phyloP scores from a whole-genome alignment of 2,113 vertebrate genomes.

The Calonectris borealis region DNA sequence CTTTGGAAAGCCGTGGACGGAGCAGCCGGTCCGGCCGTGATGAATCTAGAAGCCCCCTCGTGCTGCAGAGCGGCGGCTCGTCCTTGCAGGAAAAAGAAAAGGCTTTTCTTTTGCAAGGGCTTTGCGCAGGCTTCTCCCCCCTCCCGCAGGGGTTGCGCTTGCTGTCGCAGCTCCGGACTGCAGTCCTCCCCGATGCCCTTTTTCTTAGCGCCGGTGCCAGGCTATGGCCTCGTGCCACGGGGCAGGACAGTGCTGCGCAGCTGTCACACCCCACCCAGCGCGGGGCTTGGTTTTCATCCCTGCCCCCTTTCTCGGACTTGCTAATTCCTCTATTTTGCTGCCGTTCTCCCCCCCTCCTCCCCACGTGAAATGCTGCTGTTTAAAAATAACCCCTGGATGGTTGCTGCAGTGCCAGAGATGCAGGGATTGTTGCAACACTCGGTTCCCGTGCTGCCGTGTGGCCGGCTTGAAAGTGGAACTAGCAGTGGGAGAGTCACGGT shows the following conservation, averaged over 20 bases:
- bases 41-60: not conserved
- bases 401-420: not conserved
- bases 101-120: not conserved
- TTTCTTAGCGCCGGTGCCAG: not conserved
- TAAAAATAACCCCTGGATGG: not conserved
- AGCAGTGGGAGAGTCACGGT: no score
- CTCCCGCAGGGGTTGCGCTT: no score
- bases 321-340: not conserved
- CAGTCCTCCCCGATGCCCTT: not conserved
- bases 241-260: not conserved
- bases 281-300: not conserved
- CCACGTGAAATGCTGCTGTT: not conserved
- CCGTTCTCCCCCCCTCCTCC: no score
- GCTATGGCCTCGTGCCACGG: not conserved
- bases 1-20: not conserved
- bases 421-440: not conserved
- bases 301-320: not conserved
- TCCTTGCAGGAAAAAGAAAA: not conserved
- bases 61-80: not conserved
- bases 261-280: not conserved
- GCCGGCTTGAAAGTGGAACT: not conserved
- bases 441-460: accelerated
- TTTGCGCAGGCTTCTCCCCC: not conserved
- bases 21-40: not conserved
- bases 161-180: not conserved